These are phyloP conservation scores for Amphibalanus amphitrite DNA, from an alignment of 1,140 invertebrate genomes.

Conservation along the genomic window DNA sequence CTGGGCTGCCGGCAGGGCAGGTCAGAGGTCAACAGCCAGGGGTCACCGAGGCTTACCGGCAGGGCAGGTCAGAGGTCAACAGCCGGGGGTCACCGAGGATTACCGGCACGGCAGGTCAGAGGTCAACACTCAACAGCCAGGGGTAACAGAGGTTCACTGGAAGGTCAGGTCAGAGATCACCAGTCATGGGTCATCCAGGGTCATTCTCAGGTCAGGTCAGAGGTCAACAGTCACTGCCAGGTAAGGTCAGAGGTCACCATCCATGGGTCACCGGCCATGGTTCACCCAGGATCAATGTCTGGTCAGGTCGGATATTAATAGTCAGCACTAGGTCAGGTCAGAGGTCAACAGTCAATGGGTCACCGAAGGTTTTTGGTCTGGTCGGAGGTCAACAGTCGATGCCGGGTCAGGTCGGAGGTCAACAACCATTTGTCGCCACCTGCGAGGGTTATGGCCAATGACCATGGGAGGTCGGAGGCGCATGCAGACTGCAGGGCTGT, in stretches of 20 bases:
- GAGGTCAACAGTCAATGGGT: too few relatives aligned
- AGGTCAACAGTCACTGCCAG: not conserved
- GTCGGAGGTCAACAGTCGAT: too few relatives aligned
- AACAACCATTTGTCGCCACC: too few relatives aligned
- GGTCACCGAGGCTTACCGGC: not conserved
- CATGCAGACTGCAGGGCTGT: too few relatives aligned
- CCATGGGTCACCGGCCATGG: too few relatives aligned
- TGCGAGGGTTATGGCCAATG: too few relatives aligned
- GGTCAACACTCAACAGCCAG: not conserved
- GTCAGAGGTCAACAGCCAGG: not conserved
- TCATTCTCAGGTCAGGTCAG: not conserved
- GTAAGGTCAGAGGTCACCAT: not conserved
- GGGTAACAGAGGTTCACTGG: not conserved
- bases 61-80: not conserved
- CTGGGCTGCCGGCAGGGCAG: not conserved
- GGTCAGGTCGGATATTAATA: not conserved
- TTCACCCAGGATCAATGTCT: too few relatives aligned
- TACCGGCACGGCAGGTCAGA: not conserved
- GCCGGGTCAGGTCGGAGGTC: too few relatives aligned
- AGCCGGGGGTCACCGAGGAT: not conserved
- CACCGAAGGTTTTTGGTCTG: too few relatives aligned
- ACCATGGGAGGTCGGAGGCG: too few relatives aligned
- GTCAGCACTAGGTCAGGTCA: not conserved
- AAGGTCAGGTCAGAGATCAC: not conserved
- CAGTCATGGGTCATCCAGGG: not conserved